These are phyloP conservation scores for Epinotia nisella DNA, from an alignment of 2,888 invertebrate species.

Conservation along the genomic window DNA sequence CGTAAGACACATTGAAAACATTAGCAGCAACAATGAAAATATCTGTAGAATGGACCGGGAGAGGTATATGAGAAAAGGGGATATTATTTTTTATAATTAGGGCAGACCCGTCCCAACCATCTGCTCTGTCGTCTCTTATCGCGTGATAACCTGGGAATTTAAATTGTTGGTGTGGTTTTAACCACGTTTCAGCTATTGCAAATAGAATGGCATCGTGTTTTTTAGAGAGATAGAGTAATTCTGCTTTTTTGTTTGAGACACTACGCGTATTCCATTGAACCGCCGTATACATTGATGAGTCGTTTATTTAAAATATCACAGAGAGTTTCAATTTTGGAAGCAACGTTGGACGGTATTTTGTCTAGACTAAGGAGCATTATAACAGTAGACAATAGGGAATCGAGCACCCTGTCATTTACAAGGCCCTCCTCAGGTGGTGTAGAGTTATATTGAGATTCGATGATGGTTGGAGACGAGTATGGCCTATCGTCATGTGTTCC, in stretches of 20 bases:
- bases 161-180: neutral
- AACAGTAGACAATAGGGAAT: too few species aligned
- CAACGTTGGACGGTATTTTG: neutral
- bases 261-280: too few species aligned
- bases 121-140: neutral
- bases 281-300: too few species aligned
- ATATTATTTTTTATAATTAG: neutral
- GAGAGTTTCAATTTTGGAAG: too few species aligned
- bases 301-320: too few species aligned
- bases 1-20: too few species aligned
- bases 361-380: too few species aligned
- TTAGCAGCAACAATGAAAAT: neutral
- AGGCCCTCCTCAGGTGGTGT: neutral
- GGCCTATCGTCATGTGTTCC: neutral
- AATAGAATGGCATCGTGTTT: too few species aligned
- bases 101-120: neutral
- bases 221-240: neutral
- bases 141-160: neutral
- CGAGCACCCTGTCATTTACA: too few species aligned
- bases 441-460: neutral
- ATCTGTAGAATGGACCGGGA: neutral
- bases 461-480: neutral
- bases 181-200: neutral
- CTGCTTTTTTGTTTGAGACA: too few species aligned
- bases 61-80: neutral